Evolutionary conservation across 2,888 invertebrate genomes (phyloP).

Genomic region (Chouioia cunea): DNA sequence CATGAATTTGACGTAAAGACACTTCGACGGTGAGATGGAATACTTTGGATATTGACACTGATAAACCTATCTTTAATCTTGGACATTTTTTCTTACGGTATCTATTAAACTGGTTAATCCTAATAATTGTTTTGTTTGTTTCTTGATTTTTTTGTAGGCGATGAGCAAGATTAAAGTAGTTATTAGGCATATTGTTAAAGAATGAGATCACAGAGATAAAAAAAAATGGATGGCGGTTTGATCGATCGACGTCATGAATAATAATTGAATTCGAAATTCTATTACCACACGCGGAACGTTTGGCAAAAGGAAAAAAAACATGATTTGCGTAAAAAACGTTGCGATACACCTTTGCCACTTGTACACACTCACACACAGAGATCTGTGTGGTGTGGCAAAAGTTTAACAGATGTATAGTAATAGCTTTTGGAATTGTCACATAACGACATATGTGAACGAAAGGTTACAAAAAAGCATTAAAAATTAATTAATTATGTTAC

Average conservation of each 20-base stretch:
- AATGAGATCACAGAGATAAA: constrained; percentile 34
- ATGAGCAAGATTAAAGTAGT: constrained; percentile 47
- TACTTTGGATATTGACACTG: constrained; percentile 15
- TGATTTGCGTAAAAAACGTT: background rate
- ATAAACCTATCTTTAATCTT: constrained; percentile 40
- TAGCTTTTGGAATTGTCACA: constrained; percentile 36
- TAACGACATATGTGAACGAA: constrained; percentile 54
- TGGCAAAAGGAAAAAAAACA: background rate
- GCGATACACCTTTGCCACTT: too few relatives aligned
- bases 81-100: constrained; percentile 35
- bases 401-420: constrained; percentile 9
- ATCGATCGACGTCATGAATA: constrained; percentile 35
- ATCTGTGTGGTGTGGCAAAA: too few relatives aligned
- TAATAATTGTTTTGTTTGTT: constrained; percentile 28
- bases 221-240: constrained; percentile 35
- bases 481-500: constrained; percentile 68
- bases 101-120: constrained; percentile 26
- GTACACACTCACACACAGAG: too few relatives aligned
- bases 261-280: constrained; percentile 32
- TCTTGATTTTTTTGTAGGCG: constrained; percentile 1
- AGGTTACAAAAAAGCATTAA: constrained; percentile 66
- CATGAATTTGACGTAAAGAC: constrained; percentile 38
- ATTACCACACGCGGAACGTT: constrained; percentile 27
- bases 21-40: constrained; percentile 25
- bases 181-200: constrained; percentile 45